Conservation (phyloP, 37 sponge, comb jelly and placozoan genomes). For the Ianthella basta region DNA sequence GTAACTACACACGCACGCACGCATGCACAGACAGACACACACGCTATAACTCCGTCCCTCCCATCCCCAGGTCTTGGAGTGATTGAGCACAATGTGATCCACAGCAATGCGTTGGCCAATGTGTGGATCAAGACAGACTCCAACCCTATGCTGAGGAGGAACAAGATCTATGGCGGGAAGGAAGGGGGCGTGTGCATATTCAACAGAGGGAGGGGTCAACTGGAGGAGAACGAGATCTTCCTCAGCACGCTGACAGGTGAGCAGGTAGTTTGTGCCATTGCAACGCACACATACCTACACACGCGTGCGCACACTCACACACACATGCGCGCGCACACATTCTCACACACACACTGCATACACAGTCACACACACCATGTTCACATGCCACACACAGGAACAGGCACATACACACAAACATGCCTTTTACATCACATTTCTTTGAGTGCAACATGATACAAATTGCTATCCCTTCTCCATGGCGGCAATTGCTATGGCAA, state of each 20-base stretch:
- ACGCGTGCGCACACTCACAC: too few relatives aligned
- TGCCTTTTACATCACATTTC: not conserved
- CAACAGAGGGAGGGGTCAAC: constrained; percentile 74
- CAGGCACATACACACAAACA: too few relatives aligned
- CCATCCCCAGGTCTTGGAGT: constrained; percentile 59
- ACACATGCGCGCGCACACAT: not conserved
- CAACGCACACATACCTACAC: constrained; percentile 3
- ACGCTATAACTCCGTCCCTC: not conserved
- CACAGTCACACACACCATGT: not conserved
- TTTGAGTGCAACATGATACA: not conserved
- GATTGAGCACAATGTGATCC: constrained; percentile 79
- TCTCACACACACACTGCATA: not conserved
- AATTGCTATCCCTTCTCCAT: not conserved
- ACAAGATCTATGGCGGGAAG: constrained; percentile 87
- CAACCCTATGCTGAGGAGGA: constrained; percentile 72
- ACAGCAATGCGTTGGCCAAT: constrained; percentile 81
- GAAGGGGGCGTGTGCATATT: constrained; percentile 88
- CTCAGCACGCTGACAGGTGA: constrained; percentile 73
- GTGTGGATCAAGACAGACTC: constrained; percentile 91
- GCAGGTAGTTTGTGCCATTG: not conserved
- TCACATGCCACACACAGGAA: too few relatives aligned
- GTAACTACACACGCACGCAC: too few relatives aligned
- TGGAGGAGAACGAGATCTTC: constrained; percentile 88
- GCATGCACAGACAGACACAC: not conserved
- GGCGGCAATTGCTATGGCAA: not conserved